A percentile compares a stretch with the other conserved stretches of the same genome.
Evolutionary conservation across 2,888 invertebrate genomes (phyloP).

Genomic region (Drosophila lacicola): DNA sequence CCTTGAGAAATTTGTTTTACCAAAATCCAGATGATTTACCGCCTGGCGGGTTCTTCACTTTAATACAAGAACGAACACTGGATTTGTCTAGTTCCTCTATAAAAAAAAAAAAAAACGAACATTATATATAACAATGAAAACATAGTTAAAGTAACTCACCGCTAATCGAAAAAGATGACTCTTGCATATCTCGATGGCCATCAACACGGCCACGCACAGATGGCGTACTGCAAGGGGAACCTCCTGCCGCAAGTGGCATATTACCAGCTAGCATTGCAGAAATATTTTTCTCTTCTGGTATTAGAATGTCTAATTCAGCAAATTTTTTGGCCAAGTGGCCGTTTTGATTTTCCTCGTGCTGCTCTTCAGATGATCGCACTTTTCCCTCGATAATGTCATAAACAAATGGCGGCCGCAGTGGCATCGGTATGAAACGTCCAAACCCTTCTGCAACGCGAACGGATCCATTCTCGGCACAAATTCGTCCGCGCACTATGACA

Average conservation of each 20-base stretch:
- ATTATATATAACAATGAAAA: neutral
- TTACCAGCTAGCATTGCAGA: slow-evolving; percentile 69
- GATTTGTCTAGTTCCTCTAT: slow-evolving; percentile 91
- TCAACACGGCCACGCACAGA: slow-evolving; percentile 88
- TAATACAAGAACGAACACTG: slow-evolving; percentile 91
- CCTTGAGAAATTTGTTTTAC: slow-evolving; percentile 86
- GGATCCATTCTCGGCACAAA: slow-evolving; percentile 96
- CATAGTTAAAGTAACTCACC: slow-evolving; percentile 87
- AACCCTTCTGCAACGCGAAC: slow-evolving; percentile 94
- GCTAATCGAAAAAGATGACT: slow-evolving; percentile 96
- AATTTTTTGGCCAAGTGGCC: slow-evolving; percentile 67
- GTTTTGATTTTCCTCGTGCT: slow-evolving; percentile 57
- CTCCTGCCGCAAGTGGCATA: slow-evolving; percentile 63
- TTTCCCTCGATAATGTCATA: slow-evolving; percentile 87
- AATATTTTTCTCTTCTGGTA: slow-evolving; percentile 81
- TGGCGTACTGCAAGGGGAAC: slow-evolving; percentile 87
- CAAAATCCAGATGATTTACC: slow-evolving; percentile 94
- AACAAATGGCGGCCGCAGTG: slow-evolving; percentile 90
- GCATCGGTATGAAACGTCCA: slow-evolving; percentile 94
- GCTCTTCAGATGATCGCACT: slow-evolving; percentile 55
- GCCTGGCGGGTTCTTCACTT: slow-evolving; percentile 95
- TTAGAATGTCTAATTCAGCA: slow-evolving; percentile 82
- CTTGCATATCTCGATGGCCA: slow-evolving; percentile 92
- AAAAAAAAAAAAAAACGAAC: slow-evolving; percentile 69
- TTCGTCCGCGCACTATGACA: slow-evolving; percentile 95